Percentiles rank a stretch among this genome's conserved stretches.
These are phyloP conservation scores for Oasisia sp. DNA, from an alignment of 2,888 invertebrate species.

Conservation along the genomic window DNA sequence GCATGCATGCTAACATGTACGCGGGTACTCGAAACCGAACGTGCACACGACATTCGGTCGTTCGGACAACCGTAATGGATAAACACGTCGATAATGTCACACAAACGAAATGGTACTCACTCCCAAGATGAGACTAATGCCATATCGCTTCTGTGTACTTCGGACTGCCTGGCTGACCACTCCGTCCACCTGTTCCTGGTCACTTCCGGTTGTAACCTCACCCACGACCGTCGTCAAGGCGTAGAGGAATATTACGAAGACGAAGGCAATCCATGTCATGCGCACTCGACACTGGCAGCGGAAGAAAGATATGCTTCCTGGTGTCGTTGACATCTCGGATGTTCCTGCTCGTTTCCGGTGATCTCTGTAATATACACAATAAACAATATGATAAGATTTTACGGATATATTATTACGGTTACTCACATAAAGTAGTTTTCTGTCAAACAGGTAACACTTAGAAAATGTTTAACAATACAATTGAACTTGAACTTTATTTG, in stretches of 20 bases:
- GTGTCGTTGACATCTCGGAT: background rate
- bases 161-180: background rate
- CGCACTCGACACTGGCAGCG: background rate
- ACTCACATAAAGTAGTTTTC: no score
- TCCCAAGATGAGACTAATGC: background rate
- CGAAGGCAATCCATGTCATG: background rate
- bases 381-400: no score
- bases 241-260: background rate
- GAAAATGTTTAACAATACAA: no score
- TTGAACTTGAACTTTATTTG: no score
- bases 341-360: background rate
- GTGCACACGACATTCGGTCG: no score
- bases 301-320: background rate
- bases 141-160: background rate
- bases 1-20: no score
- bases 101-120: background rate
- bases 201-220: background rate
- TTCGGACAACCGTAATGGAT: background rate
- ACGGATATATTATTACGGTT: no score
- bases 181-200: background rate
- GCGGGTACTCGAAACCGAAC: no score
- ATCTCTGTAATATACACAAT: background rate
- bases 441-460: no score
- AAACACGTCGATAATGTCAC: background rate
- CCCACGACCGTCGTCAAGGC: slow-evolving; percentile 3